Evolutionary conservation across 2,797 vertebrate genomes (phyloP), one percentile per base, ranked within the genome.

Genomic region (Bryconaethiops microstoma): DNA sequence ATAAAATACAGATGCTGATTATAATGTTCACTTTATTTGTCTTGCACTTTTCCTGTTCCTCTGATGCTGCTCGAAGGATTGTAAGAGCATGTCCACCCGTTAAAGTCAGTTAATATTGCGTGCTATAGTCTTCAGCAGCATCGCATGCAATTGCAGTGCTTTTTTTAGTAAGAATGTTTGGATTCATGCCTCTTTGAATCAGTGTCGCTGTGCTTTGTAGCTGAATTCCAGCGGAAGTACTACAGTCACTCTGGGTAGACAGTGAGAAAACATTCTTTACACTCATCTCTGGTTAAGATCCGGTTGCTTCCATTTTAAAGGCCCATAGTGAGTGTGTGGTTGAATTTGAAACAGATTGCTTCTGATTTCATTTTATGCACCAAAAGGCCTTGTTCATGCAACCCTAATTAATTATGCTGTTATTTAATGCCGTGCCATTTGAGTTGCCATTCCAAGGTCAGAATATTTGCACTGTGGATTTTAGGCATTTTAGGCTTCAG

Each of bases 341-440:
- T 1, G 42, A 86, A 88, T 79, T 82, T 76, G 81, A 87, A 87
- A 79, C 85, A 88, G 82, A 87, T 87, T 83, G 79, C 25, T 76
- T 82, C 67, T 87, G 87, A 90, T 79, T 76, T 75, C 16, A 21
- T 82, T 89, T 84, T 40, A 74, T 81, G 73, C 50, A 64, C 60
- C 64, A 29, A 68, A 75, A 72, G 55, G 67, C 42, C 17, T 8
- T 42, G 70, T 62, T 64, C 73, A 85, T 77, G 67, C 10, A 2
- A 16, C 13, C 82, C 77, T 86, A 72, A 82, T 77, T 80, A 80
- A 79, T 77, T 45, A 10, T 57, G 55, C 52, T 76, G 62, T 70
- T 57, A 62, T 81, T 29, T 29, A 29, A 1, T 29, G 29, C 29
- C 1, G 81, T 77, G 83, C 78, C 71, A 75, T 84, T 85, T 80